phyloP scores from a whole-genome alignment of 2,797 vertebrate genomes.

The Etheostoma nigrum region DNA sequence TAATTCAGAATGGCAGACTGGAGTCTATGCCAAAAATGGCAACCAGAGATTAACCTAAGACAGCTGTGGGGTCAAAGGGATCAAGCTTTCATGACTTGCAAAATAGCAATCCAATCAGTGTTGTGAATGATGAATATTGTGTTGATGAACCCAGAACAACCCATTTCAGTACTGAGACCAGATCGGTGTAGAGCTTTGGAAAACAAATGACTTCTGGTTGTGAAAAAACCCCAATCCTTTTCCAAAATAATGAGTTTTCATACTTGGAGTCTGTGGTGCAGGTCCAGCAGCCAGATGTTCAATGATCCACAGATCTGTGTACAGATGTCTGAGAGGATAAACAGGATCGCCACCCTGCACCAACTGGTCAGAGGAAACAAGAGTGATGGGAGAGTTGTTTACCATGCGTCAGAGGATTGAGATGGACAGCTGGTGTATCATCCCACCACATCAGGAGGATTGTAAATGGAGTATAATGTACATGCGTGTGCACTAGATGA shows the following conservation, averaged over 20 bases:
- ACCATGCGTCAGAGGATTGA: conserved; percentile 40
- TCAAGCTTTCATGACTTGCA: too few relatives aligned
- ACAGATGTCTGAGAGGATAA: conserved; percentile 36
- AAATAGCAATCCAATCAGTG: not conserved
- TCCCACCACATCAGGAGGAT: conserved; percentile 26
- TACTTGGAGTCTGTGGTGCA: too few relatives aligned
- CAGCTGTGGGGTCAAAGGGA: conserved; percentile 1
- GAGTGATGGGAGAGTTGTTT: conserved; percentile 11
- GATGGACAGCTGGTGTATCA: conserved; percentile 37
- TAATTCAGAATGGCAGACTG: too few relatives aligned
- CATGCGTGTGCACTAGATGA: conserved; percentile 10
- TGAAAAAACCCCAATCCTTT: not conserved
- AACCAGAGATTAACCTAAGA: not conserved
- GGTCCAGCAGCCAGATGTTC: not conserved
- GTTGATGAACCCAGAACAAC: not conserved
- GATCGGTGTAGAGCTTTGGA: not conserved
- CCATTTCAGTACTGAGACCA: not conserved
- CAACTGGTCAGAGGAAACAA: conserved; percentile 5
- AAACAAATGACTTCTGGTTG: not conserved
- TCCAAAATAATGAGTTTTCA: not conserved
- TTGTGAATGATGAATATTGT: not conserved
- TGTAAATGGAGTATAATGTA: conserved; percentile 17
- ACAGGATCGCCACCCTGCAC: conserved; percentile 2
- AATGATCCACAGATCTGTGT: not conserved
- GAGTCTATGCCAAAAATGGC: not conserved